Evolutionary conservation across 2,797 vertebrate genomes (phyloP).

Genomic region (Trematomus bernacchii): DNA sequence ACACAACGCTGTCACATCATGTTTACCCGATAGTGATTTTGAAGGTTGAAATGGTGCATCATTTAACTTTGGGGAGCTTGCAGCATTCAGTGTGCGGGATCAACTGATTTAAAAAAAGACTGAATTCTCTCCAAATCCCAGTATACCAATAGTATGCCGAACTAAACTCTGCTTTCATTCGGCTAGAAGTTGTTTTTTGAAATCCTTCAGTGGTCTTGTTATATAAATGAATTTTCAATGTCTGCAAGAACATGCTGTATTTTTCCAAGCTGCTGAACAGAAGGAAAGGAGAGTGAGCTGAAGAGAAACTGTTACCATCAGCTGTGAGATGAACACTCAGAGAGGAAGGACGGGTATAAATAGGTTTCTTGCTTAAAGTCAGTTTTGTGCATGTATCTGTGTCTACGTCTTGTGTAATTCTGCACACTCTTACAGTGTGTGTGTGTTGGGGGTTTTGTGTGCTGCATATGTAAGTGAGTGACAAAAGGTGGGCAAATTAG

Average conservation of each 20-base stretch:
- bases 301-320: conserved; percentile 56
- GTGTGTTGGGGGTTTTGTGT: conserved; percentile 9
- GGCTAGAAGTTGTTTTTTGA: conserved; percentile 32
- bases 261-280: conserved; percentile 55
- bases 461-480: conserved; percentile 39
- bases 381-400: conserved; percentile 13
- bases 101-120: background rate
- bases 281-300: conserved; percentile 48
- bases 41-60: background rate
- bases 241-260: conserved; percentile 46
- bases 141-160: background rate
- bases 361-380: conserved; percentile 46
- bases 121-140: conserved; percentile 16
- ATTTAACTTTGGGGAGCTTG: background rate
- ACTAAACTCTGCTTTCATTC: conserved; percentile 22
- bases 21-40: background rate
- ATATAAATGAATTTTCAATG: conserved; percentile 55
- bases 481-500: conserved; percentile 68
- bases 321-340: conserved; percentile 67
- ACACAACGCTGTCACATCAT: too few species aligned
- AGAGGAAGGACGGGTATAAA: conserved; percentile 36
- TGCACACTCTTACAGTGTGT: conserved; percentile 10
- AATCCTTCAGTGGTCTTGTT: conserved; percentile 48
- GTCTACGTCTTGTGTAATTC: conserved; percentile 24
- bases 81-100: background rate